Percentiles rank a stretch among this genome's conserved stretches.
phyloP scores from a whole-genome alignment of 2,113 vertebrate genomes.

The Pelmatolapia mariae region DNA sequence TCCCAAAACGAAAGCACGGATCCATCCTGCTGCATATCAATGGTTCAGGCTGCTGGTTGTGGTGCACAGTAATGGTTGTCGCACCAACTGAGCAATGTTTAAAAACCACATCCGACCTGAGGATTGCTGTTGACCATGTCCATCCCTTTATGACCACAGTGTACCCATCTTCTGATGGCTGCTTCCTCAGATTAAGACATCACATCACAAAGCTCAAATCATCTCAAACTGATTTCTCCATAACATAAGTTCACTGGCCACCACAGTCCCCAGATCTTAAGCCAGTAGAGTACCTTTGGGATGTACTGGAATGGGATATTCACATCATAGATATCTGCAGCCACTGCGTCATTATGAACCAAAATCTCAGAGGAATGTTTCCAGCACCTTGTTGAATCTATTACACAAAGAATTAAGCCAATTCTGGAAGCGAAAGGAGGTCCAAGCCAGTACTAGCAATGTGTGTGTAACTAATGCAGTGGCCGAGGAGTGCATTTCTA shows the following conservation, averaged over 20 bases:
- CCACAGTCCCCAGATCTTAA: background rate
- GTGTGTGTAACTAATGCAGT: background rate
- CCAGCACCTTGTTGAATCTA: background rate
- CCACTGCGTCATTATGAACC: background rate
- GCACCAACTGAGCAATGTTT: background rate
- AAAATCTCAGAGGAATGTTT: background rate
- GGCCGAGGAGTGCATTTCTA: background rate
- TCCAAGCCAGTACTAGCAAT: background rate
- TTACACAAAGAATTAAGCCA: background rate
- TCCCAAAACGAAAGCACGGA: background rate
- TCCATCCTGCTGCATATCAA: background rate
- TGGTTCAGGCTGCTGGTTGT: background rate
- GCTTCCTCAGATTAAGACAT: background rate
- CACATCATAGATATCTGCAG: background rate
- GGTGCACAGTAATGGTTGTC: background rate
- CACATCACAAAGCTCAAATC: too few species aligned
- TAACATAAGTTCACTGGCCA: background rate
- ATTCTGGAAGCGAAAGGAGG: background rate
- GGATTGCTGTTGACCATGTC: background rate
- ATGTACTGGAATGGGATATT: background rate
- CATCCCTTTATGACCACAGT: background rate
- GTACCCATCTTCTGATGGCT: background rate
- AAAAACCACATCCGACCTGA: background rate
- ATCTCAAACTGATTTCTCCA: too few species aligned
- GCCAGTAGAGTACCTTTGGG: accelerated